These are phyloP conservation scores for Thalpophila matura DNA, from an alignment of 2,888 invertebrate genomes.

Conservation along the genomic window DNA sequence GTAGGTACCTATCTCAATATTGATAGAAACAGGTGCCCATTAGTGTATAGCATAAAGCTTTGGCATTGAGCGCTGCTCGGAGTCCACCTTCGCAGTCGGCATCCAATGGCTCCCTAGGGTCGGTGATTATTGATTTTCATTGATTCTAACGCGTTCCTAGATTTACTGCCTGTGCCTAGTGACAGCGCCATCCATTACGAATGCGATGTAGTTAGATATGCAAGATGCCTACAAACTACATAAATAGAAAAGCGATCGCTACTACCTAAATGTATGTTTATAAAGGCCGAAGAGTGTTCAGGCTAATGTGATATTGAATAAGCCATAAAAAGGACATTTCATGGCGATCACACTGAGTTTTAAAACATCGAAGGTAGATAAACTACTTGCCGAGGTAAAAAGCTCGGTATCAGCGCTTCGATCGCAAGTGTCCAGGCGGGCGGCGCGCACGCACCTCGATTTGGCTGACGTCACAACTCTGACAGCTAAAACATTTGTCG, in stretches of 20 bases:
- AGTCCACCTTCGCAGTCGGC: constrained; percentile 70
- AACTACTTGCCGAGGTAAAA: constrained; percentile 66
- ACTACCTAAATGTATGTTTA: neutral
- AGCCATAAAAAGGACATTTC: constrained; percentile 38
- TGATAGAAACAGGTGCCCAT: constrained; percentile 21
- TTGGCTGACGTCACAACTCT: constrained; percentile 90
- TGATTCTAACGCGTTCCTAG: constrained; percentile 87
- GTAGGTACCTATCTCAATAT: neutral
- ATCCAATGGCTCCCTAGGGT: constrained; percentile 83
- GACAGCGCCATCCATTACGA: constrained; percentile 68
- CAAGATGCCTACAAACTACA: constrained; percentile 6
- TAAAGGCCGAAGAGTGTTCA: neutral
- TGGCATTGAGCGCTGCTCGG: constrained; percentile 34
- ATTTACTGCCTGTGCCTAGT: constrained; percentile 79
- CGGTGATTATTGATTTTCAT: constrained; percentile 84
- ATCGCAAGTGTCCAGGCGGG: constrained; percentile 74
- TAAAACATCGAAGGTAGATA: constrained; percentile 56
- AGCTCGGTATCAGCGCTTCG: constrained; percentile 76
- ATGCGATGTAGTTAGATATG: constrained; percentile 36
- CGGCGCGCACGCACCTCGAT: constrained; percentile 78
- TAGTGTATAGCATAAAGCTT: constrained; percentile 39
- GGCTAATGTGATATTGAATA: constrained; percentile 2
- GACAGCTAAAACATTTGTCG: constrained; percentile 91
- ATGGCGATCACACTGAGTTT: constrained; percentile 41
- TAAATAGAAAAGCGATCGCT: constrained; percentile 23